Evolutionary conservation across 1,140 invertebrate genomes (phyloP).

Genomic region (Penaeus japonicus): DNA sequence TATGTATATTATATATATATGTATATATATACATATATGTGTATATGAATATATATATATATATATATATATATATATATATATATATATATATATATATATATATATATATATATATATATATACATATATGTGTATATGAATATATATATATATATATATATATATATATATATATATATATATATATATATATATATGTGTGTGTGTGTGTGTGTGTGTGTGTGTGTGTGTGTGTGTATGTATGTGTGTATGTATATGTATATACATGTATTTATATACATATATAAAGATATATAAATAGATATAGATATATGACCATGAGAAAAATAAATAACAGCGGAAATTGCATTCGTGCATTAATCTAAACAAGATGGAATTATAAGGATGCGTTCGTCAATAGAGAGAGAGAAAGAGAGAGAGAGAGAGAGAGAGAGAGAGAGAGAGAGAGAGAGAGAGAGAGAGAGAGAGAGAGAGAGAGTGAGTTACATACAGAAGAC

Average conservation of each 20-base stretch:
- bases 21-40: background rate
- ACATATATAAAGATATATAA: too few species aligned
- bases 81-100: background rate
- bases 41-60: background rate
- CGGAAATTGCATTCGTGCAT: too few species aligned
- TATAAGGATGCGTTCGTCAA: too few species aligned
- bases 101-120: background rate
- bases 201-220: background rate
- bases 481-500: too few species aligned
- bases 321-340: too few species aligned
- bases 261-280: too few species aligned
- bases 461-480: too few species aligned
- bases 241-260: background rate
- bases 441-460: background rate
- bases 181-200: background rate
- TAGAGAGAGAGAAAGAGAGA: background rate
- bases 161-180: background rate
- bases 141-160: background rate
- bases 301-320: too few species aligned
- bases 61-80: constrained; percentile 10
- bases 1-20: constrained; percentile 11
- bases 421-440: background rate
- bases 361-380: too few species aligned
- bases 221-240: background rate
- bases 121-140: background rate